A percentile compares a stretch with the other conserved stretches of the same genome.
Evolutionary conservation across 2,797 vertebrate species (phyloP).

Genomic region (Megaceryle alcyon): DNA sequence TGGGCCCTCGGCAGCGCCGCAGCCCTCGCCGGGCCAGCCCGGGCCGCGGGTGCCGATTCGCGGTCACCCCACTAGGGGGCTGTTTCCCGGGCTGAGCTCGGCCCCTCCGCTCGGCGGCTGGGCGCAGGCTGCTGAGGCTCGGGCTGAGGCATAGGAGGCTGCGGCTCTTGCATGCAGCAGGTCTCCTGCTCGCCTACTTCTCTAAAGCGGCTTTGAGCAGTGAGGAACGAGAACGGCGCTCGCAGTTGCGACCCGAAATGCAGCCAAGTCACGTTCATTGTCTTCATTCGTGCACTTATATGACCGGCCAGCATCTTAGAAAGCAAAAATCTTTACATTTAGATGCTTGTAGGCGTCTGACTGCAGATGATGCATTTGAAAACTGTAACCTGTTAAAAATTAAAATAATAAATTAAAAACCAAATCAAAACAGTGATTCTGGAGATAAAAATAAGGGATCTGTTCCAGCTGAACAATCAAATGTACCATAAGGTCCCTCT

Average conservation of each 20-base stretch:
- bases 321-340: neutral
- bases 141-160: neutral
- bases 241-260: neutral
- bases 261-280: neutral
- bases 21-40: too few relatives aligned
- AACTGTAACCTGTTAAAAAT: neutral
- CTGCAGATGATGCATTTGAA: neutral
- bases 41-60: neutral
- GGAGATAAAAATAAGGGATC: neutral
- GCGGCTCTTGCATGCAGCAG: neutral
- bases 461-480: neutral
- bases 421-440: neutral
- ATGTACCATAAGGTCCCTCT: neutral
- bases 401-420: neutral
- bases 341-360: neutral
- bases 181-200: neutral
- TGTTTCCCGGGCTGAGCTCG: neutral
- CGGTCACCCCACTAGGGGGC: neutral
- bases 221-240: neutral
- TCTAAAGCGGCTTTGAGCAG: neutral
- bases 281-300: neutral
- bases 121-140: neutral
- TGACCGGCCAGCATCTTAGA: neutral
- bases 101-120: neutral
- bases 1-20: too few relatives aligned